Percentiles rank a stretch among this genome's conserved stretches.
Conservation (phyloP, 1,140 invertebrate genomes). For the Hirudo medicinalis region DNA sequence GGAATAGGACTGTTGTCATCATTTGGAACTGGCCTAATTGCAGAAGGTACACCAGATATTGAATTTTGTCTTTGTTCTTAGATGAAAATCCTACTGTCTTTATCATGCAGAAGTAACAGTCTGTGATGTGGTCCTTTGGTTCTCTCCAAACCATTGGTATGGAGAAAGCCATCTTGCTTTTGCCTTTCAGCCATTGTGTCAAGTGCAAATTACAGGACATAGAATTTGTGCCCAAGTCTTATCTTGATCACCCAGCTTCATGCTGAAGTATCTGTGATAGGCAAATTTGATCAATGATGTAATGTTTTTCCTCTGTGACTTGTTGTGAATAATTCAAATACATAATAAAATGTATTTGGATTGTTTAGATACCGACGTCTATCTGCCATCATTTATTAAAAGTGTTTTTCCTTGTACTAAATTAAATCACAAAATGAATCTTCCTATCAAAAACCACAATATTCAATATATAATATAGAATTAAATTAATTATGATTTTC, state of each 20-base stretch:
- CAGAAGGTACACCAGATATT: too few relatives aligned
- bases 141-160: slow-evolving; percentile 1
- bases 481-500: not conserved
- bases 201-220: not conserved
- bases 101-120: slow-evolving; percentile 1
- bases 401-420: too few relatives aligned
- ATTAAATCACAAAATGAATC: not conserved
- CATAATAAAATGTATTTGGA: not conserved
- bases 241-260: slow-evolving; percentile 3
- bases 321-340: not conserved
- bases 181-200: not conserved
- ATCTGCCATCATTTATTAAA: not conserved
- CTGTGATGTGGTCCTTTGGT: slow-evolving; percentile 3
- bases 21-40: too few relatives aligned
- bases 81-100: not conserved
- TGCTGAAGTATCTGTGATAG: not conserved
- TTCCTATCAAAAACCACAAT: not conserved
- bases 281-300: slow-evolving; percentile 5
- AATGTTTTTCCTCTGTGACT: not conserved
- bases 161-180: not conserved
- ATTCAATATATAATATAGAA: not conserved
- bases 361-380: not conserved
- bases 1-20: too few relatives aligned
- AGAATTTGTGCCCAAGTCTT: not conserved
- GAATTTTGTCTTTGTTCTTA: not conserved